Evolutionary conservation across 2,113 vertebrate genomes (phyloP), one percentile per base, ranked within the genome.

Genomic region (Gopherus flavomarginatus): DNA sequence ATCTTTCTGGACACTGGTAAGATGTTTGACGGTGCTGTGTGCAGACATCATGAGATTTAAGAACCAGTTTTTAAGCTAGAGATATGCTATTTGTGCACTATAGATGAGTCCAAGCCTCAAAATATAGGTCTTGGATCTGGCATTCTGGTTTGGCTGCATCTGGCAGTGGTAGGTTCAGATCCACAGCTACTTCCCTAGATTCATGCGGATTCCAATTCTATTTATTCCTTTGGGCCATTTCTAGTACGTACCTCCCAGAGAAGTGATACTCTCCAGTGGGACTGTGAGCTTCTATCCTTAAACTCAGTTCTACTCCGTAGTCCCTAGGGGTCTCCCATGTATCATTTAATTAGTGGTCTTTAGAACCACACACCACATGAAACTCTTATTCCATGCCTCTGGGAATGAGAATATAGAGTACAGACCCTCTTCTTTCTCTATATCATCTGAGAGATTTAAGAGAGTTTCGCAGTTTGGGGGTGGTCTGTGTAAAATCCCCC

Each of bases 381-480:
- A 21, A 22, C 35, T 38, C 65, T 72, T 72, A 44, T 44, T 47
- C 42, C 26, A 47, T 47, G 42, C 42, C 24, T 44, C 47, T 78
- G 26, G 24, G 42, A 78, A 78, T 72, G 65, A 22, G n/a, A 96
- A 97, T 44, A 2, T 95, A 86, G 86, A 62, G 87, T 95, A 93
- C 89, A 97, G 96, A 97, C 94, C 1, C 53, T 91, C 83, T 97
- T 96, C 97, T 93, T 97, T 85, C 96, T 97, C 92, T 96, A 87
- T 87, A 83, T 93, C 88, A 97, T 91, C 84, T 88, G 86, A 87
- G 81, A 79, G 90, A 65, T 82, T 96, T n/a, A 72, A 72, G 65
- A 19, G 65, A 38, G 19, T 38, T 72, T 72, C 65, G 38, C n/a
- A 72, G 35, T 90, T 94, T 90, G 56, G 79, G 96, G 49, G 50